Evolutionary conservation across 2,888 invertebrate species (phyloP).

Genomic region (Melitaea athalia): DNA sequence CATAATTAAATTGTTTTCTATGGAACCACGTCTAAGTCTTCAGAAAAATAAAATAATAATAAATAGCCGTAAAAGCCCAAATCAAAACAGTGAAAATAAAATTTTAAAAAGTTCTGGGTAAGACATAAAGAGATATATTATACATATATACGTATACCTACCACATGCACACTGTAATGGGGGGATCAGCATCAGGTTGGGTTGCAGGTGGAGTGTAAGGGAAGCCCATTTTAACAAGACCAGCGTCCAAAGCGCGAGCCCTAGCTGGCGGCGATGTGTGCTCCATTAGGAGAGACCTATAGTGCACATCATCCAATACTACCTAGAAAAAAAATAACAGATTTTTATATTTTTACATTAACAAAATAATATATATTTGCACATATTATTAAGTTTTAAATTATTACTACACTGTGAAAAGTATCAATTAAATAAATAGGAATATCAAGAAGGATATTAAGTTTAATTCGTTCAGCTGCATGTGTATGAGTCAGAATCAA

Average conservation of each 20-base stretch:
- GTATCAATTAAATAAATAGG: no score
- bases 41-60: no score
- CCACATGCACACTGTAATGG: constrained; percentile 96
- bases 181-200: constrained; percentile 79
- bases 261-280: constrained; percentile 84
- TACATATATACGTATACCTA: constrained; percentile 58
- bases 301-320: constrained; percentile 89
- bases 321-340: constrained; percentile 66
- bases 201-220: constrained; percentile 88
- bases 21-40: no score
- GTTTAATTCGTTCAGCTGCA: background rate
- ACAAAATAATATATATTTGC: background rate
- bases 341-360: background rate
- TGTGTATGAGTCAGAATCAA: no score
- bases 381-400: no score
- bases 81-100: no score
- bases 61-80: no score
- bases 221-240: constrained; percentile 97
- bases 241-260: constrained; percentile 85
- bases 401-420: background rate
- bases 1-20: no score
- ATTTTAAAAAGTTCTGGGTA: no score
- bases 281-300: constrained; percentile 80
- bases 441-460: no score
- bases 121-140: no score